Base-by-base conservation (phyloP, 1,140 invertebrate species). In the Drosophila ohnishii region DNA sequence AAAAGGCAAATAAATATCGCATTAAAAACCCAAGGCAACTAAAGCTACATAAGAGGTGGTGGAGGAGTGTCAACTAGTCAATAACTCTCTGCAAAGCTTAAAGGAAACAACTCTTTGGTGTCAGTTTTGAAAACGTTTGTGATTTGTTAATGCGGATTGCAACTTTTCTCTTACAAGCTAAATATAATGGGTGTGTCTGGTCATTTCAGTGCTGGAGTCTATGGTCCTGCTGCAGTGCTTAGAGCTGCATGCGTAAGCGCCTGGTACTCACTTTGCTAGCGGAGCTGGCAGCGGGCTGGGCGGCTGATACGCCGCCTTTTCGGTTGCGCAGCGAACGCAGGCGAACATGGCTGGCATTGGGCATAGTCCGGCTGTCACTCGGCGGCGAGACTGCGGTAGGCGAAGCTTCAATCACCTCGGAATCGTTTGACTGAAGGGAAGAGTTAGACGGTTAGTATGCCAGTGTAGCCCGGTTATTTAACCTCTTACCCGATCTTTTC, bases 211-310 rank as follows among this genome's bases (percentile, higher is more conserved):
- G 51, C n/a, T 16, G 60, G 39, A 45, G 59, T n/a, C 13, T 50
- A 35, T 19, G 39, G 14, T 70, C 59, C 61, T 55, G 19, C 28
- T 28, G 56, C 50, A 69, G 65, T 66, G 51, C 32, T 48, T 88
- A 88, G 42, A 86, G 78, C 61, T 83, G 82, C 82, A 86, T 19
- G 51, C 76, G 76, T 58, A 74, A 50, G 53, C 76, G 78, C 56
- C 45, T 45, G 51, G 57, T 90, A 90, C 80, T 87, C 80, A 90
- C 88, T 90, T 88, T 84, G 72, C 73, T 78, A 35, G 63, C 58
- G 40, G 28, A 22, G 30, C 13, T 64, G 16, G 80, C 47, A 35
- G 51, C 39, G 28, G 55, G 2, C 40, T 51, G 62, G 16, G 74
- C 37, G 45, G n/a, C 61, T 42, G 59, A 14, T n/a, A 16, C 47